Evolutionary conservation across 1,140 invertebrate genomes (phyloP), one percentile per base, ranked within the genome.

Genomic region (Euglossa dilemma): DNA sequence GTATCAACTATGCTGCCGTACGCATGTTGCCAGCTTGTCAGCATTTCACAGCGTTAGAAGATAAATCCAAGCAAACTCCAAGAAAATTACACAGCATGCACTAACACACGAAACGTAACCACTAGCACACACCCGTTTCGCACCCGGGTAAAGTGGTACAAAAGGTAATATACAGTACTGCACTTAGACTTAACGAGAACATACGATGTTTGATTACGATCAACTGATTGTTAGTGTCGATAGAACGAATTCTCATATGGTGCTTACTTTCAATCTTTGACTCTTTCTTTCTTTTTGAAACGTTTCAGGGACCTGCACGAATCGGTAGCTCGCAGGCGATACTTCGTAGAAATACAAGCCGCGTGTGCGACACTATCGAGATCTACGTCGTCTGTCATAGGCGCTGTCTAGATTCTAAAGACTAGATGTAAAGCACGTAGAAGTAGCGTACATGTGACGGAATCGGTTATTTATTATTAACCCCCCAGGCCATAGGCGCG

Each of bases 41-140:
- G 92, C 92, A 93, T 93, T 86, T 93, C 92, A 92, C 92, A 82
- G 84, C 83, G 83, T 87, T 87, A 71, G 63, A 47, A 80, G 74
- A 85, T 80, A 87, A 87, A 88, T 79, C 85, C 78, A 81, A 63
- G 67, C 61, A 67, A 85, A 79, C 85, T 72, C 85, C 61, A 69
- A 71, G 75, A 78, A 81, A 88, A 82, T 54, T 77, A 63, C 77
- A 79, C 88, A 70, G 73, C 72, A 82, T 72, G 14, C 63, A 61
- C 82, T 56, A n/a, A 66, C n/a, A 66, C 64, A 66, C 36, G 56
- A 84, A 74, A 69, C 9, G 56, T 47, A 75, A n/a, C n/a, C 83
- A 70, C 77, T 75, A 57, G 61, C n/a, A 74, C 75, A 64, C 47
- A 56, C 64, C 52, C 66, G 76, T 75, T 61, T 67, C 56, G 47